Evolutionary conservation across 2,797 vertebrate species (phyloP), one percentile per base, ranked within the genome.

Genomic region (Novumbra hubbsi): DNA sequence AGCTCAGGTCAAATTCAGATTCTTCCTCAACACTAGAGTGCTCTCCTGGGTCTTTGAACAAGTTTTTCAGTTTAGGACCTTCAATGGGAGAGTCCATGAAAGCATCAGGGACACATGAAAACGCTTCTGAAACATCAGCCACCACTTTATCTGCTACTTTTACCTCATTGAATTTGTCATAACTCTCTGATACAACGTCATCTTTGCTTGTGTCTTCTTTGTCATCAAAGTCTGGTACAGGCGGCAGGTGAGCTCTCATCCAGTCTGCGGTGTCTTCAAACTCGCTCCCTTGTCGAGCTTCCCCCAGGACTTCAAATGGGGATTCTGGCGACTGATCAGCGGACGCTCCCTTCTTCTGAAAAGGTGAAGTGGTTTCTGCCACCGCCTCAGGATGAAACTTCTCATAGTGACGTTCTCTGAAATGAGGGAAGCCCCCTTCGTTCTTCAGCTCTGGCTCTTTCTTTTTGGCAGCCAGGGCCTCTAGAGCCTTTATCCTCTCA

Each of bases 261-360:
- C 93, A 94, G 41, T 93, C 90, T 71, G 90, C 90, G 0, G 93
- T 94, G 80, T 96, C 94, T 85, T 95, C 94, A 90, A 94, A 94
- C 68, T 96, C 96, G 79, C 80, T 92, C 34, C 87, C 82, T 73
- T 86, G 88, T 81, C 81, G 90, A 50, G 81, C 82, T 75, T 96
- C 95, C 72, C 91, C 90, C 82, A 96, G 93, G 52, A 96, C 92
- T 85, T 97, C 96, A 85, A 97, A 97, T 0, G 96, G 96, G 12
- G 95, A 98, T 72, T 95, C 96, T 0, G 96, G 96, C 19, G 95
- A 96, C 30, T 77, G 85, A 48, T 94, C 94, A 76, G 73, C 57
- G n/a, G 89, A 88, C 16, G 71, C 19, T 12, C 77, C 84, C 71
- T 74, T 92, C 76, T 89, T 91, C 70, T 87, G 86, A 41, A 81